phyloP scores from a whole-genome alignment of 2,888 invertebrate species.

The Dione juno region DNA sequence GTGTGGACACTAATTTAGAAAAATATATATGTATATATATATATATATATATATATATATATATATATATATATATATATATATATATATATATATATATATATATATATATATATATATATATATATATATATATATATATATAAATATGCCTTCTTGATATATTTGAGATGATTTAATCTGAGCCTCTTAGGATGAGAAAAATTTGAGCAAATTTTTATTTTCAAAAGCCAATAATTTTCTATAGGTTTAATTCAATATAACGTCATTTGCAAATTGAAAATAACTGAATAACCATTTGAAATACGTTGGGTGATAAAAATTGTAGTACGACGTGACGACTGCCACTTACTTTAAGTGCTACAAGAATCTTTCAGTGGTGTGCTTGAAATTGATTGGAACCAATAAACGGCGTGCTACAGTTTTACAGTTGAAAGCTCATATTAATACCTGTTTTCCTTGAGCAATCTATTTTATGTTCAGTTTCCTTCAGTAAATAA shows the following conservation, averaged over 20 bases:
- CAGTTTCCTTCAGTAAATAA: conserved; percentile 67
- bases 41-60: too few relatives aligned
- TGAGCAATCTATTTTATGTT: conserved; percentile 62
- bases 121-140: too few relatives aligned
- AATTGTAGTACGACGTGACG: conserved; percentile 24
- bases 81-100: too few relatives aligned
- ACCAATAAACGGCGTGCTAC: conserved; percentile 21
- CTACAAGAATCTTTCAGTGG: conserved; percentile 23
- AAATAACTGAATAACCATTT: neutral
- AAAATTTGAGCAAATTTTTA: neutral
- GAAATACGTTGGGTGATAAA: conserved; percentile 10
- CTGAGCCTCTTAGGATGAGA: neutral
- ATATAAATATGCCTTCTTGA: too few relatives aligned
- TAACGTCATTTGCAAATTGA: neutral
- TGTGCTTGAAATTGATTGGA: conserved; percentile 19
- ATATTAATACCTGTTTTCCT: conserved; percentile 52
- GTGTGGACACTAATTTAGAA: too few relatives aligned
- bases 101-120: too few relatives aligned
- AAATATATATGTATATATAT: too few relatives aligned
- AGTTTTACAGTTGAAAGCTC: conserved; percentile 30
- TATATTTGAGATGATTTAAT: neutral
- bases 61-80: too few relatives aligned
- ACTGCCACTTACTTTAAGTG: conserved; percentile 24
- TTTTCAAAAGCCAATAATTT: neutral
- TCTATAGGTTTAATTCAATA: neutral